Evolutionary conservation across 1,140 invertebrate genomes (phyloP), one percentile per base, ranked within the genome.

Genomic region (Drosophila melanica): DNA sequence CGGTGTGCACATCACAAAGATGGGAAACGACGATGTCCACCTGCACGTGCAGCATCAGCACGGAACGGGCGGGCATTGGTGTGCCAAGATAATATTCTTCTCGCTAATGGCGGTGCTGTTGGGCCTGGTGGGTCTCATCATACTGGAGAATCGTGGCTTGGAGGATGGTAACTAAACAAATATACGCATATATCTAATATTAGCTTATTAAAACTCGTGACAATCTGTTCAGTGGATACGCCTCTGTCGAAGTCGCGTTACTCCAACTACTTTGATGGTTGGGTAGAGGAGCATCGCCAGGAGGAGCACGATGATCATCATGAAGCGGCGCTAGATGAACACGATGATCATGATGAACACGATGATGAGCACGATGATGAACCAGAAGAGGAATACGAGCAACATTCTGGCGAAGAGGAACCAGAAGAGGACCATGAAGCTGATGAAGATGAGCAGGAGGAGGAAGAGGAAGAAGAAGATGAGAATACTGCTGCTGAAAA

Each of bases 31-130:
- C 14, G 91, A 92, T 87, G 93, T 95, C 23, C 94, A 95, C 53
- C 95, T 97, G 79, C 96, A 97, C 81, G 93, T 96, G 30, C 94
- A 96, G 27, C 95, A 96, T 77, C 95, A 97, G 47, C 94, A 93
- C 70, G 94, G 94, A 9, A 96, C 95, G 12, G 96, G 95, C 42
- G 96, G 96, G 30, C 95, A 96, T 81, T 95, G 96, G 93, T 96
- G 95, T 91, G 95, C 96, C 7, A 96, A 96, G 92, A 94, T 97
- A 42, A 93, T 97, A 67, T 97, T 97, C 92, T 96, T 97, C 81
- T 92, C 94, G 3, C 86, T 97, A 11, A 93, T 97, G 45, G 94
- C 94, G 18, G 93, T 94, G 55, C 93, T 97, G 18, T 92, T 95
- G 72, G 94, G 95, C 37, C 93, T 96, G 12, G 94, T 96, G 81